Evolutionary conservation across 2,113 vertebrate species (phyloP).

Genomic region (Peromyscus leucopus): DNA sequence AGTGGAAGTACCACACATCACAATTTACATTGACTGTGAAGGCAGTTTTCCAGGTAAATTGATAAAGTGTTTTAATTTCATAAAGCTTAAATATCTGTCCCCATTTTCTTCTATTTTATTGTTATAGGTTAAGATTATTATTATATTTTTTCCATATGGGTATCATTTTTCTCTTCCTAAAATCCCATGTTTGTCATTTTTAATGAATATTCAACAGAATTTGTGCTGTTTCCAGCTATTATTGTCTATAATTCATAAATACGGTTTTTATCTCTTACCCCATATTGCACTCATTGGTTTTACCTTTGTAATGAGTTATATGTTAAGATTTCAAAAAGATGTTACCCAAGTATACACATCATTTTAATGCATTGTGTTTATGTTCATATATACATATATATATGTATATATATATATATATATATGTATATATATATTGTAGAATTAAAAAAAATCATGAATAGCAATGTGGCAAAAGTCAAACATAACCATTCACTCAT

Average conservation of each 20-base stretch:
- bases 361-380: too few relatives aligned
- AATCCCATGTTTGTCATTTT: background rate
- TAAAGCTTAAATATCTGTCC: background rate
- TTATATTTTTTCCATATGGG: background rate
- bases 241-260: background rate
- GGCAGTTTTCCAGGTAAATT: background rate
- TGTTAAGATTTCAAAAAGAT: background rate
- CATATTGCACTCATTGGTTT: background rate
- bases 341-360: too few relatives aligned
- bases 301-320: background rate
- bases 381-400: too few relatives aligned
- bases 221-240: background rate
- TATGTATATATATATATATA: too few relatives aligned
- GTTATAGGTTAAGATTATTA: background rate
- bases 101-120: background rate
- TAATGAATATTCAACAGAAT: background rate
- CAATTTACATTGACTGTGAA: background rate
- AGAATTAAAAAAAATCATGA: too few relatives aligned
- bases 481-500: background rate
- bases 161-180: background rate
- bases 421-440: too few relatives aligned
- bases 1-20: fast-evolving
- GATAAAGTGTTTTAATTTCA: background rate
- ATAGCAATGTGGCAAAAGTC: background rate
- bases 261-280: background rate